Evolutionary conservation across 2,113 vertebrate species (phyloP), one percentile per base, ranked within the genome.

Genomic region (Hiodon tergisus): DNA sequence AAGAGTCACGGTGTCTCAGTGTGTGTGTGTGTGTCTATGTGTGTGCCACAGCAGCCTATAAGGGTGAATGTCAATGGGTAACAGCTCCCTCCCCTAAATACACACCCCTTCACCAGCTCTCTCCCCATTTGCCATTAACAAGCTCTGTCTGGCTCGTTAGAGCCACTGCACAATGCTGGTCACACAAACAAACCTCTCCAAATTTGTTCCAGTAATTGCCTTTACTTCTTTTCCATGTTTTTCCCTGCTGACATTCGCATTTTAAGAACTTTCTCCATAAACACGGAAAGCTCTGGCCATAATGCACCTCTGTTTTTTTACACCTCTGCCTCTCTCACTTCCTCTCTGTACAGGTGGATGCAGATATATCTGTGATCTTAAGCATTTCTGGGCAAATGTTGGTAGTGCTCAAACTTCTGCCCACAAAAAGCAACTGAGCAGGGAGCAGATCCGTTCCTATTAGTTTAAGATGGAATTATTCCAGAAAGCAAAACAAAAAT

Each of bases 181-280:
- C 68, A 50, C 73, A 67, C 73, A 75, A 75, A 75, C 73, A 75
- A 75, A 75, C 54, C 73, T 46, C 63, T 75, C 54, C 73, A 75
- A 67, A 75, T 75, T 59, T 75, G 54, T 66, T 67, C 63, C 55
- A 51, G 73, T 75, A 75, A 75, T 75, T 75, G 73, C 63, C 73
- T 67, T 57, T 52, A 51, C 65, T 75, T 68, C 65, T 75, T n/a
- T 58, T 63, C 48, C 16, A 7, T 52, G 48, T 3, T 54, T n/a
- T 55, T 65, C 68, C 59, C 65, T 67, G 73, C 63, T 75, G 73
- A 75, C 73, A 68, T 65, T 31, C 53, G 47, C 65, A 67, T 58
- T 50, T 75, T 48, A 9, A 67, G 53, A 51, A 75, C 73, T 59
- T 67, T 67, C 53, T 51, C 63, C 58, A 53, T 57, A 67, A 67